Evolutionary conservation across 2,888 invertebrate species (phyloP).

Genomic region (Bugulina stolonifera): DNA sequence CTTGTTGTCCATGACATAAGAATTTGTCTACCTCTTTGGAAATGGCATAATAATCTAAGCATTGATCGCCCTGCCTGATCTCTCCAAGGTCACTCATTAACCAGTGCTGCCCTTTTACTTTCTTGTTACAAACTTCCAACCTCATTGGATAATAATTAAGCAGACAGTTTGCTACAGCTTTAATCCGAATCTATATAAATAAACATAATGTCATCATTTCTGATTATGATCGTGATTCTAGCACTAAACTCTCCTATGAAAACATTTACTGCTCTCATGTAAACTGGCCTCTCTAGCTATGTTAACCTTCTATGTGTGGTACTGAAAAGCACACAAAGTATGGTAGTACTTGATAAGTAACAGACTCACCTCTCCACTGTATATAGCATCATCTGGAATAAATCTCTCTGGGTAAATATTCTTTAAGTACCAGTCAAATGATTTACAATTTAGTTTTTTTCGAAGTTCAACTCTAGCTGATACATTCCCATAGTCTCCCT

Average conservation of each 20-base stretch:
- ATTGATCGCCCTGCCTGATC: constrained; percentile 51
- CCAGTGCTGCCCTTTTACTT: constrained; percentile 40
- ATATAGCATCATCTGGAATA: constrained; percentile 86
- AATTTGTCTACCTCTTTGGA: constrained; percentile 53
- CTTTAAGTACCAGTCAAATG: constrained; percentile 96
- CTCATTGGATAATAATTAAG: too few species aligned
- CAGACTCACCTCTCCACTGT: constrained; percentile 86
- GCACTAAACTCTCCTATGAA: too few species aligned
- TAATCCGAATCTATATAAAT: neutral
- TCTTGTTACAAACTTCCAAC: neutral
- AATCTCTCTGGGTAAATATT: constrained; percentile 97
- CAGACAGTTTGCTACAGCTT: neutral
- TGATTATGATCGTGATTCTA: too few species aligned
- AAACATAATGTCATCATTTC: too few species aligned
- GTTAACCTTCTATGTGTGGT: too few species aligned
- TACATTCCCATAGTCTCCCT: constrained; percentile 94
- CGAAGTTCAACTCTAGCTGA: constrained; percentile 72
- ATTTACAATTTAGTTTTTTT: constrained; percentile 81
- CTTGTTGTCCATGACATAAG: constrained; percentile 56
- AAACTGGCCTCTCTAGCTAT: too few species aligned
- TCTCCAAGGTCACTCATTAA: constrained; percentile 49
- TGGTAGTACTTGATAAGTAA: too few species aligned
- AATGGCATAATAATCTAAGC: constrained; percentile 48
- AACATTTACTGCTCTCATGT: too few species aligned
- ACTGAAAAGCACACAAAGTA: too few species aligned